phyloP scores from a whole-genome alignment of 2,888 invertebrate genomes.

The Eucriotettix oculatus region DNA sequence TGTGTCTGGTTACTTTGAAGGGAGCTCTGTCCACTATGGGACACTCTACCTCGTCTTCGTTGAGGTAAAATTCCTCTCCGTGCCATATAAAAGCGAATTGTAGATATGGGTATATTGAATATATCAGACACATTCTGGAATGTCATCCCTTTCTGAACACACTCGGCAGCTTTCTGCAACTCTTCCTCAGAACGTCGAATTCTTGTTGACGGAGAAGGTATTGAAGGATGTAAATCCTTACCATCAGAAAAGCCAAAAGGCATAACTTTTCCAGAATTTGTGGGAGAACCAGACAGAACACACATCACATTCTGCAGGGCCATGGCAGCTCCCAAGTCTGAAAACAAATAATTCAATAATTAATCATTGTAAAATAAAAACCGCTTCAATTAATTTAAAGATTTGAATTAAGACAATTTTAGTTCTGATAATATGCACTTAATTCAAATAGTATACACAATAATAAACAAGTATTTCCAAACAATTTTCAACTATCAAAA shows the following conservation, averaged over 20 bases:
- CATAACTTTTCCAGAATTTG: not conserved
- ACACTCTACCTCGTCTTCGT: slow-evolving; percentile 59
- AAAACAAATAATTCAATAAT: not conserved
- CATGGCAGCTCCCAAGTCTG: slow-evolving; percentile 5
- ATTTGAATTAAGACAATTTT: no score
- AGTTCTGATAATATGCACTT: no score
- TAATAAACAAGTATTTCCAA: no score
- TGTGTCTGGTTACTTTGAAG: slow-evolving; percentile 4
- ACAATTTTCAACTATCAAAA: no score
- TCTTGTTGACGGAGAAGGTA: slow-evolving; percentile 28
- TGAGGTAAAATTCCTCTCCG: slow-evolving; percentile 66
- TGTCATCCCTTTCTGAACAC: slow-evolving; percentile 72
- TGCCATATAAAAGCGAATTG: slow-evolving; percentile 76
- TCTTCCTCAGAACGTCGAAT: slow-evolving; percentile 59
- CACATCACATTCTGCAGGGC: slow-evolving; percentile 7
- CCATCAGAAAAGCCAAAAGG: slow-evolving; percentile 5
- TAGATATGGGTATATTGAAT: slow-evolving; percentile 76
- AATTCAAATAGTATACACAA: no score
- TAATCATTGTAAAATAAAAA: no score
- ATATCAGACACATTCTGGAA: slow-evolving; percentile 76
- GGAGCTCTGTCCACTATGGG: slow-evolving; percentile 24
- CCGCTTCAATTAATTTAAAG: no score
- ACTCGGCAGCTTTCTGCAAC: slow-evolving; percentile 64
- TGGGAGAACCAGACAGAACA: not conserved
- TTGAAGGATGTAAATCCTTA: not conserved